These are phyloP conservation scores for Amblyopsis hoosieri DNA, from an alignment of 2,797 vertebrate species.

Conservation along the genomic window DNA sequence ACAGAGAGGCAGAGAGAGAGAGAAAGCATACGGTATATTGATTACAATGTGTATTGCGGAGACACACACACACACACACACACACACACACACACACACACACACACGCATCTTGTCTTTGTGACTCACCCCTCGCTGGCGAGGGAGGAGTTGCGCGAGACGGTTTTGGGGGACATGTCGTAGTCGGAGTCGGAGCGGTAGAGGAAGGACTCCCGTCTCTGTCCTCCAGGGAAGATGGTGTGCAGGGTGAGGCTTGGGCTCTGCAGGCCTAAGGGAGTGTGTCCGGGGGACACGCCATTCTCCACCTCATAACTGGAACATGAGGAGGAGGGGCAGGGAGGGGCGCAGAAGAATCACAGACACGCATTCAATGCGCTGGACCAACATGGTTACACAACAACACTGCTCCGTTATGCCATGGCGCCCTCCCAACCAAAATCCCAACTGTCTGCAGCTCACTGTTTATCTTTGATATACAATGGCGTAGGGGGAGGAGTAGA, in stretches of 20 bases:
- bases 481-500: too few relatives aligned
- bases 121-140: conserved; percentile 74
- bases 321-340: not conserved
- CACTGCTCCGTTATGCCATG: too few relatives aligned
- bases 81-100: not conserved
- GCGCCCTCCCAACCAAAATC: not conserved
- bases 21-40: not conserved
- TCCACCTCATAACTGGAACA: conserved; percentile 76
- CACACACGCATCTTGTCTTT: not conserved
- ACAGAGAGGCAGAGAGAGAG: conserved; percentile 3
- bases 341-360: not conserved
- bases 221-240: conserved; percentile 78
- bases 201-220: conserved; percentile 88
- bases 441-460: not conserved
- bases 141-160: conserved; percentile 79
- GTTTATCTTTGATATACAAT: not conserved
- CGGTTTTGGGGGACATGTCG: conserved; percentile 87
- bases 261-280: conserved; percentile 85
- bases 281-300: conserved; percentile 83
- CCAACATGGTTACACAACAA: too few relatives aligned
- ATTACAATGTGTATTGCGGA: not conserved
- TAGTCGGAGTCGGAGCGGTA: conserved; percentile 90
- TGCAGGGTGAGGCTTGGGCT: conserved; percentile 85
- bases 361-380: not conserved
- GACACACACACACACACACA: not conserved